These are phyloP conservation scores for Latrodectus elegans DNA, from an alignment of 2,888 invertebrate genomes.

Conservation along the genomic window DNA sequence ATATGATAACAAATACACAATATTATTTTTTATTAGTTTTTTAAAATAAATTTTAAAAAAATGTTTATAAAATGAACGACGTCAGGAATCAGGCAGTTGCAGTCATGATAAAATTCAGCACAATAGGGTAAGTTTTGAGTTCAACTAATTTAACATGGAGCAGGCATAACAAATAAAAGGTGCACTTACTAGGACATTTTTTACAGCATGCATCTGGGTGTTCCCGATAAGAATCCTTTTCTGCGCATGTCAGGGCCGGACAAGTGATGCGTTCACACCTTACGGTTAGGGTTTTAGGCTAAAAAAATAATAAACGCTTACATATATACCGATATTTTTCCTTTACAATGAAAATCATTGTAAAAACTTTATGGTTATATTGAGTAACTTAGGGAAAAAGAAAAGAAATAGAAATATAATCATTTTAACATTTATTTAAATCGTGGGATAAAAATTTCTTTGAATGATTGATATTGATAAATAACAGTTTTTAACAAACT, in stretches of 20 bases:
- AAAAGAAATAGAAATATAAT: background rate
- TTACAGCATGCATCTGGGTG: constrained; percentile 88
- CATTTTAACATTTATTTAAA: no score
- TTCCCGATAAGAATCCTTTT: constrained; percentile 83
- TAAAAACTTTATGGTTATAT: background rate
- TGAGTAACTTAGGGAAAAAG: background rate
- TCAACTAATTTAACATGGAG: no score
- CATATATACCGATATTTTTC: no score
- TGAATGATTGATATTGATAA: no score
- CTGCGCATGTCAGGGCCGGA: constrained; percentile 84
- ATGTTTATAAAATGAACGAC: no score
- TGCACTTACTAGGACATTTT: constrained; percentile 80
- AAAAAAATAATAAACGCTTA: background rate
- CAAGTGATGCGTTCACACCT: constrained; percentile 85
- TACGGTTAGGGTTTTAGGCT: constrained; percentile 83
- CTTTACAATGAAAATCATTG: no score
- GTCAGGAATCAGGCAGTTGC: no score
- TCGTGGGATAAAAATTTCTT: no score
- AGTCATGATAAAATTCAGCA: no score
- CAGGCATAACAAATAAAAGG: no score
- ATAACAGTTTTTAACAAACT: no score
- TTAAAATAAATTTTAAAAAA: background rate
- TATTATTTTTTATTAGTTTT: background rate
- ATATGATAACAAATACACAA: background rate
- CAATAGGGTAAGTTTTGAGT: no score